phyloP scores from a whole-genome alignment of 2,888 invertebrate genomes.

The Gisinianus flammeolus region DNA sequence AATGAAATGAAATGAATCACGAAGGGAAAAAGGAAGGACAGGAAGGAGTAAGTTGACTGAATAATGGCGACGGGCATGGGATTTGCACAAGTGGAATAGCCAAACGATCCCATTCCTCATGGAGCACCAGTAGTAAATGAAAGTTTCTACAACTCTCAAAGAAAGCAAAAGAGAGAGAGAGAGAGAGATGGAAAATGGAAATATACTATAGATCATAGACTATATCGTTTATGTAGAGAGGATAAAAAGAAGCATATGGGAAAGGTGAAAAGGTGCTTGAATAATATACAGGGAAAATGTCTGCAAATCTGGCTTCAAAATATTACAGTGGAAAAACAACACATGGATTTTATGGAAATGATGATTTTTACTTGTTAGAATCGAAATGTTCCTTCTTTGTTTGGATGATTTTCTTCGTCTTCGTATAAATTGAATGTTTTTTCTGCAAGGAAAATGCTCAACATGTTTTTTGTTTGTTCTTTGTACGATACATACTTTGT shows the following conservation, averaged over 20 bases:
- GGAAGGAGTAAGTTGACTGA: conserved; percentile 35
- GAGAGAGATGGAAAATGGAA: background rate
- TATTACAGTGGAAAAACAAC: too few relatives aligned
- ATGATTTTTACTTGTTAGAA: too few relatives aligned
- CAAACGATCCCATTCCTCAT: conserved; percentile 52
- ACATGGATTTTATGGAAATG: too few relatives aligned
- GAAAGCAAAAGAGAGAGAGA: background rate
- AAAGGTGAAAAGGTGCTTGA: background rate
- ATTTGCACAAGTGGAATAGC: conserved; percentile 49
- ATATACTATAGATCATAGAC: background rate
- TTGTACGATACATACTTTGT: too few relatives aligned
- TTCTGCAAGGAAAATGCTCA: background rate
- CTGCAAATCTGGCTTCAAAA: too few relatives aligned
- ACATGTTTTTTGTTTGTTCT: background rate
- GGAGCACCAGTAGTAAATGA: conserved; percentile 43
- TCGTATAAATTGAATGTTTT: background rate
- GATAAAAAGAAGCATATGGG: too few relatives aligned
- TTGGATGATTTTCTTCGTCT: too few relatives aligned
- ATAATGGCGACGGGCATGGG: conserved; percentile 46
- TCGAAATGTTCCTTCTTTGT: too few relatives aligned
- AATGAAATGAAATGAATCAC: too few relatives aligned
- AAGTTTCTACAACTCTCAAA: conserved; percentile 22
- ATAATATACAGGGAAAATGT: too few relatives aligned
- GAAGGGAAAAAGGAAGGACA: background rate
- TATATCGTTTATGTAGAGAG: background rate